Evolutionary conservation across 2,888 invertebrate genomes (phyloP).

Genomic region (Temnothorax rugatulus): DNA sequence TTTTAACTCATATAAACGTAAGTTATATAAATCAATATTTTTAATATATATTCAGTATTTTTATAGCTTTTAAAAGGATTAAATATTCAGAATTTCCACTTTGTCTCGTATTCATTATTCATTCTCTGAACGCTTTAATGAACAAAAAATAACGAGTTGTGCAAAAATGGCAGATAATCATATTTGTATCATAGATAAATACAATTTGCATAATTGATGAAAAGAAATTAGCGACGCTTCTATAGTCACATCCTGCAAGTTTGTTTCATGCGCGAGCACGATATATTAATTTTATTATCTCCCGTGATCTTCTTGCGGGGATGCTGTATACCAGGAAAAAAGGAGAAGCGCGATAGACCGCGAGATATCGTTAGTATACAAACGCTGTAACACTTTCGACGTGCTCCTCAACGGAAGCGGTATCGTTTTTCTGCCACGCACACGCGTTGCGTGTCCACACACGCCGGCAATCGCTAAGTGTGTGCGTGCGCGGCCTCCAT

Average conservation of each 20-base stretch:
- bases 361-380: slow-evolving; percentile 34
- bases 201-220: neutral
- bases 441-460: slow-evolving; percentile 6
- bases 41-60: neutral
- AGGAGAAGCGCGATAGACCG: slow-evolving; percentile 31
- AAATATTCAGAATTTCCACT: neutral
- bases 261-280: neutral
- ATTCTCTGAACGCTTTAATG: neutral
- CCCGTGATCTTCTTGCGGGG: slow-evolving; percentile 7
- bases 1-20: neutral
- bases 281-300: slow-evolving; percentile 31
- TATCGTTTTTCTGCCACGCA: slow-evolving; percentile 57
- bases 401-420: slow-evolving; percentile 59
- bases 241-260: neutral
- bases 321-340: neutral
- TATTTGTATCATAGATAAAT: neutral
- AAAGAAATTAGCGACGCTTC: neutral
- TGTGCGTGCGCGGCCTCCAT: slow-evolving; percentile 69
- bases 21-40: neutral
- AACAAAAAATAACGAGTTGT: neutral
- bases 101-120: neutral
- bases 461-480: slow-evolving; percentile 11
- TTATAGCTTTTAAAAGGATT: neutral
- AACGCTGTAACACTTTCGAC: slow-evolving; percentile 63
- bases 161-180: neutral